Conservation (phyloP, 2,113 vertebrate genomes). For the Melanerpes aurifrons region DNA sequence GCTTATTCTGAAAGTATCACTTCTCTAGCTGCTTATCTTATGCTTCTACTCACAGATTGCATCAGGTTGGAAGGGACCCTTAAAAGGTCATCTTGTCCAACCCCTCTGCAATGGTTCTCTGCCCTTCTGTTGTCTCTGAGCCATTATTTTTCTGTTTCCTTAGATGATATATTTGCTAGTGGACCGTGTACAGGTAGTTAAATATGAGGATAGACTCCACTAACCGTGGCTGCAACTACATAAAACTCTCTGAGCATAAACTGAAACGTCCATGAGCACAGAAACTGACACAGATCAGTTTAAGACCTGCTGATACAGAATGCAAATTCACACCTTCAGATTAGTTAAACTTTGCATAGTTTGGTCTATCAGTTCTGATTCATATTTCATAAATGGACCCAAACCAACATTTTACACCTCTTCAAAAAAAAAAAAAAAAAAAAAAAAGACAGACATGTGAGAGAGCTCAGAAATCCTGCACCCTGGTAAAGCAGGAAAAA, state of each 20-base stretch:
- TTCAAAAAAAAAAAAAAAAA: not conserved
- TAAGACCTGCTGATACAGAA: not conserved
- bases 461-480: not conserved
- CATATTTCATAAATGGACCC: conserved; percentile 36
- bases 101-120: not conserved
- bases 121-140: not conserved
- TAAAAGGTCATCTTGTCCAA: too few relatives aligned
- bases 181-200: not conserved
- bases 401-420: conserved; percentile 21
- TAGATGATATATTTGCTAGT: not conserved
- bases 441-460: not conserved
- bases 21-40: not conserved
- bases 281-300: not conserved
- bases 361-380: conserved; percentile 52
- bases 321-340: conserved; percentile 18
- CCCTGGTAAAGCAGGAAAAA: not conserved
- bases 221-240: not conserved
- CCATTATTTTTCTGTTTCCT: not conserved
- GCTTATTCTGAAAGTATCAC: not conserved
- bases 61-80: too few relatives aligned
- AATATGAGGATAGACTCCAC: not conserved
- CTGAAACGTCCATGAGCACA: not conserved
- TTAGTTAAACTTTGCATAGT: not conserved
- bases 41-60: not conserved
- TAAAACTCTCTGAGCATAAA: not conserved